These are phyloP conservation scores for Neoseiulus cucumeris DNA, from an alignment of 1,140 invertebrate genomes.

Conservation along the genomic window DNA sequence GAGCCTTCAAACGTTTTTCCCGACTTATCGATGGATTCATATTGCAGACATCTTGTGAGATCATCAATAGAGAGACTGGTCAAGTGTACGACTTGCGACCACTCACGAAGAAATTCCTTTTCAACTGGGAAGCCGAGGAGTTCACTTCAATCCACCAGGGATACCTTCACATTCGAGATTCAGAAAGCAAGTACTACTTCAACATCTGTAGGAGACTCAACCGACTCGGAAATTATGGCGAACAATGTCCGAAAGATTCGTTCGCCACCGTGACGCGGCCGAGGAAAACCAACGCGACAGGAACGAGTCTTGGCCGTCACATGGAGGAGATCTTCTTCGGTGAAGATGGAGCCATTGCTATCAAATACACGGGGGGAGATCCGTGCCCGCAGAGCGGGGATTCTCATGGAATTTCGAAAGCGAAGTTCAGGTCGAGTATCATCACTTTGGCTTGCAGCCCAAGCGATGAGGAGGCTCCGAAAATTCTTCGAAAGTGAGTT, in stretches of 20 bases:
- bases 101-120: neutral
- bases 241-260: neutral
- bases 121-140: neutral
- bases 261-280: neutral
- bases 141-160: neutral
- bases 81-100: conserved; percentile 6
- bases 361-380: conserved; percentile 22
- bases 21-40: neutral
- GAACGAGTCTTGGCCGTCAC: neutral
- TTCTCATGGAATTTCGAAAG: conserved; percentile 14
- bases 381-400: conserved; percentile 22
- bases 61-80: conserved; percentile 1
- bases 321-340: neutral
- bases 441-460: neutral
- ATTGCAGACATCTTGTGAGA: neutral
- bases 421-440: neutral
- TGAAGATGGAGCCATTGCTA: conserved; percentile 20
- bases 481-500: neutral
- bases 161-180: neutral
- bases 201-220: neutral
- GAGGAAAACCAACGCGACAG: neutral
- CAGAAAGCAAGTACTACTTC: neutral
- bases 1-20: too few relatives aligned
- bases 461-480: neutral
- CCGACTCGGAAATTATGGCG: neutral